Conservation (phyloP, 2,797 vertebrate species). For the Sebastes steindachneri region DNA sequence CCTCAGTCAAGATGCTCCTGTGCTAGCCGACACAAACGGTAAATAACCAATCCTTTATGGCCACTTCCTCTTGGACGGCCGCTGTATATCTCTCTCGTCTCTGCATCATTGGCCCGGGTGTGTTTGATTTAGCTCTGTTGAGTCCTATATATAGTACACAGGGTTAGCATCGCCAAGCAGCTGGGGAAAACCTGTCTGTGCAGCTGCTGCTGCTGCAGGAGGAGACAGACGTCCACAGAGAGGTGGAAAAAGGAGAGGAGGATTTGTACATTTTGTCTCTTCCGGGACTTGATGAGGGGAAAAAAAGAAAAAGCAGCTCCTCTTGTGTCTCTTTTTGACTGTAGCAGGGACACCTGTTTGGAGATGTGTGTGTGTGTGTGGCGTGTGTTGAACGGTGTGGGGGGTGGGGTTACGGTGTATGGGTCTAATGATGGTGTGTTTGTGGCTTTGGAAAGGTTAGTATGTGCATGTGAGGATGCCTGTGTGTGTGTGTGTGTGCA, state of each 20-base stretch:
- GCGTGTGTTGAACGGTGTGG: conserved; percentile 33
- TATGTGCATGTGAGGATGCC: background rate
- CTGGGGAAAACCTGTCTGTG: conserved; percentile 71
- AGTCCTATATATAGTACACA: conserved; percentile 70
- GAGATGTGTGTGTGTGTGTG: conserved; percentile 55
- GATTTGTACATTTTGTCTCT: conserved; percentile 62
- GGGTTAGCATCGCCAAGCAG: conserved; percentile 76
- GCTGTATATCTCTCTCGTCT: conserved; percentile 45
- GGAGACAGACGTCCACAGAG: conserved; percentile 59
- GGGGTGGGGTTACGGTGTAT: conserved; percentile 58
- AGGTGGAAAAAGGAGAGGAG: conserved; percentile 32
- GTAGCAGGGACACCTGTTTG: conserved; percentile 78
- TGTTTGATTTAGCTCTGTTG: conserved; percentile 62
- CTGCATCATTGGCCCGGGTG: conserved; percentile 44
- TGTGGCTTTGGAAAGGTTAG: conserved; percentile 27
- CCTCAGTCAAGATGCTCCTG: conserved; percentile 74
- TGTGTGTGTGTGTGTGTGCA: background rate
- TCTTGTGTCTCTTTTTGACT: conserved; percentile 45
- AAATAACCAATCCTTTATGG: conserved; percentile 63
- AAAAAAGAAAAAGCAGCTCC: conserved; percentile 21
- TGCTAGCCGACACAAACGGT: conserved; percentile 75
- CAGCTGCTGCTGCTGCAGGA: conserved; percentile 65
- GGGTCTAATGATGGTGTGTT: conserved; percentile 40
- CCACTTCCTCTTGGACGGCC: conserved; percentile 37
- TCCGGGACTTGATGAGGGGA: conserved; percentile 38